Conservation (phyloP, 1,140 invertebrate species). For the Nasonia vitripennis region DNA sequence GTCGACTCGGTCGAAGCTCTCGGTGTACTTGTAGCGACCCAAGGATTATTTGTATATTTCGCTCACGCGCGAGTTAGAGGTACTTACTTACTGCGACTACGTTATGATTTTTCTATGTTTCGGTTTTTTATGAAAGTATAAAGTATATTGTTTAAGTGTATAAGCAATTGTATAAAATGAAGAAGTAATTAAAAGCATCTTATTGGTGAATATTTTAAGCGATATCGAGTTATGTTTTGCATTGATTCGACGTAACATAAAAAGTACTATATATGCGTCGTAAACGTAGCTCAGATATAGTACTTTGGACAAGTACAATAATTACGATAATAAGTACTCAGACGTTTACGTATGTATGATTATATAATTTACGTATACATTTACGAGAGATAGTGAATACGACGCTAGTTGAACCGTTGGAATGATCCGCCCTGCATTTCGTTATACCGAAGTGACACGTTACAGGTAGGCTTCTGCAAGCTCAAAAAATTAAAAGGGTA, state of each 20-base stretch:
- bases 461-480: slow-evolving; percentile 35
- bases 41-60: background rate
- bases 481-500: background rate
- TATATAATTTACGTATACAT: background rate
- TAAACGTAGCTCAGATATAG: slow-evolving; percentile 32
- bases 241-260: slow-evolving; percentile 30
- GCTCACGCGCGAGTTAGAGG: background rate
- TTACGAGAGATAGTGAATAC: background rate
- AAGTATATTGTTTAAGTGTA: slow-evolving; percentile 38
- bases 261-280: slow-evolving; percentile 36
- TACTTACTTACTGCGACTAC: slow-evolving; percentile 12
- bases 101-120: slow-evolving; percentile 13
- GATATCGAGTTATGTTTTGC: slow-evolving; percentile 43
- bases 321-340: slow-evolving; percentile 39
- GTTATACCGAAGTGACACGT: background rate
- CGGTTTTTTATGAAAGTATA: background rate
- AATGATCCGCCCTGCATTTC: slow-evolving; percentile 24
- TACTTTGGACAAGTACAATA: slow-evolving; percentile 50
- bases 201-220: slow-evolving; percentile 49
- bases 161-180: slow-evolving; percentile 42
- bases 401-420: slow-evolving; percentile 1
- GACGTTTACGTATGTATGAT: slow-evolving; percentile 18
- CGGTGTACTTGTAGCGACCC: background rate
- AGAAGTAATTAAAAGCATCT: slow-evolving; percentile 40
- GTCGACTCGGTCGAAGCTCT: background rate